A percentile compares a stretch with the other conserved stretches of the same genome.
Evolutionary conservation across 2,888 invertebrate species (phyloP).

Genomic region (Ceraclea dissimilis): DNA sequence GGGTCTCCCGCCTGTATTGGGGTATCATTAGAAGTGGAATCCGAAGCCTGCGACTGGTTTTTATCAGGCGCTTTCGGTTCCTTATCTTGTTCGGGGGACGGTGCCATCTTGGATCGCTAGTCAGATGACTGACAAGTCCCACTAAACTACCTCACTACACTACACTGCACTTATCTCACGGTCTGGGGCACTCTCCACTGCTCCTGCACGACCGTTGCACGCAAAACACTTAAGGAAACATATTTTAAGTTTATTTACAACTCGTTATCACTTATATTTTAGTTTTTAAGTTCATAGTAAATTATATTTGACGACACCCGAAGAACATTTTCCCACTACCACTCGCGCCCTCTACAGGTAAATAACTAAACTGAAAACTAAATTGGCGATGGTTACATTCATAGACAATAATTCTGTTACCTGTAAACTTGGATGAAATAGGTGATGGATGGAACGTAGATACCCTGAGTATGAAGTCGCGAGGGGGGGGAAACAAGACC

Average conservation of each 20-base stretch:
- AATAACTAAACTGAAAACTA: slow-evolving; percentile 9
- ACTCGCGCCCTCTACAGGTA: slow-evolving; percentile 19
- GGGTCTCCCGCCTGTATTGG: slow-evolving; percentile 40
- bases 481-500: too few relatives aligned
- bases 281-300: slow-evolving; percentile 37
- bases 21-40: slow-evolving; percentile 45
- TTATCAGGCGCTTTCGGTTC: slow-evolving; percentile 70
- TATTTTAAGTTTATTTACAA: slow-evolving; percentile 35
- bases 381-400: background rate
- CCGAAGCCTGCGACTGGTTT: slow-evolving; percentile 40
- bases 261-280: slow-evolving; percentile 34
- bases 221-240: slow-evolving; percentile 35
- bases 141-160: background rate
- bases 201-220: slow-evolving; percentile 4
- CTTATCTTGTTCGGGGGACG: slow-evolving; percentile 69
- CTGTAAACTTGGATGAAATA: too few relatives aligned
- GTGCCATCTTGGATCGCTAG: slow-evolving; percentile 64
- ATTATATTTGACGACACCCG: slow-evolving; percentile 44
- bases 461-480: too few relatives aligned
- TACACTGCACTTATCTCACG: slow-evolving; percentile 7
- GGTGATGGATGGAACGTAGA: too few relatives aligned
- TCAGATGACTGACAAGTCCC: slow-evolving; percentile 49
- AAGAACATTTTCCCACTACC: slow-evolving; percentile 41
- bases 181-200: slow-evolving; percentile 13
- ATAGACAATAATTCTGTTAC: too few relatives aligned